Evolutionary conservation across 1,140 invertebrate genomes (phyloP).

Genomic region (Lordiphosa collinella): DNA sequence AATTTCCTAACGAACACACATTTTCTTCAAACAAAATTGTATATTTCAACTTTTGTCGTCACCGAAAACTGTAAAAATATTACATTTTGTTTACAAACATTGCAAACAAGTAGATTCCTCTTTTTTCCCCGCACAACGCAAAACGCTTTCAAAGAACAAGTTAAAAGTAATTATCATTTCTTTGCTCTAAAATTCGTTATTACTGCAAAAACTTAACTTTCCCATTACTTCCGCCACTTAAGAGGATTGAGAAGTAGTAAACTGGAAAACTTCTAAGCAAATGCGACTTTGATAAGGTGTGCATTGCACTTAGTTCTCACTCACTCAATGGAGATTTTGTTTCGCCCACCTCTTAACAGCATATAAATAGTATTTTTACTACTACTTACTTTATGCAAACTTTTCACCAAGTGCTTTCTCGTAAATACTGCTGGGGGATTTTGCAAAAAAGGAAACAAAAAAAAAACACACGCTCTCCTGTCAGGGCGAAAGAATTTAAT

Average conservation of each 20-base stretch:
- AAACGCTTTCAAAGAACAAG: no score
- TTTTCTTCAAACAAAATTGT: no score
- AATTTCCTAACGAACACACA: no score
- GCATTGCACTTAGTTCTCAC: background rate
- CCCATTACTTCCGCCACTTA: background rate
- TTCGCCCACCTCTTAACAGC: slow-evolving; percentile 19
- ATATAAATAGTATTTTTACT: slow-evolving; percentile 46
- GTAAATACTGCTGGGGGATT: slow-evolving; percentile 1
- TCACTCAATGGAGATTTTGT: background rate
- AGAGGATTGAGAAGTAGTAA: background rate
- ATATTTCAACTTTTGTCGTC: no score
- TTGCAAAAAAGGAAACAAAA: slow-evolving; percentile 17
- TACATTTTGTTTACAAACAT: no score
- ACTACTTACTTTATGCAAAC: slow-evolving; percentile 41
- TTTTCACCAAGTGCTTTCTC: slow-evolving; percentile 40
- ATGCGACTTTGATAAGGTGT: slow-evolving; percentile 5
- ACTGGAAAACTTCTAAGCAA: slow-evolving; percentile 16
- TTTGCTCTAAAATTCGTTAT: no score
- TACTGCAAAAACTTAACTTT: no score
- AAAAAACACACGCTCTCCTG: slow-evolving; percentile 28
- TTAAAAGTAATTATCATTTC: no score
- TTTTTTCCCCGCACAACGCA: no score
- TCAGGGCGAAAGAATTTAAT: slow-evolving; percentile 57
- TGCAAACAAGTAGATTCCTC: no score
- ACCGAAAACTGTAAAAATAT: no score